phyloP scores from a whole-genome alignment of 2,797 vertebrate genomes.

The Toxotes lorentzi region DNA sequence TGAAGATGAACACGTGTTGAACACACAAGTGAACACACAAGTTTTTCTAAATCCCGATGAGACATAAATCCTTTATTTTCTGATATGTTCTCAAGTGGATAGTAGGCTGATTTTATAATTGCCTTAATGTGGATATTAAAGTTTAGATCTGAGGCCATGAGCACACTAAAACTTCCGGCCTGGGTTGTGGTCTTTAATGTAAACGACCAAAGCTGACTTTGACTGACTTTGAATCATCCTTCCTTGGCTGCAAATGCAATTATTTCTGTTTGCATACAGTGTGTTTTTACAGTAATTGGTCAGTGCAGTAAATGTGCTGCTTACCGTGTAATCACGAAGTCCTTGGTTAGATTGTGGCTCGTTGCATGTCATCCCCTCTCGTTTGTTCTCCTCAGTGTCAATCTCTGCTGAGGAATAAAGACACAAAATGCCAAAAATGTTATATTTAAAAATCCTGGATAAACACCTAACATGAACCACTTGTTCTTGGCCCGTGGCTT shows the following conservation, averaged over 20 bases:
- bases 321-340: neutral
- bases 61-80: neutral
- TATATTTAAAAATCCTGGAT: neutral
- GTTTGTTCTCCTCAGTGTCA: neutral
- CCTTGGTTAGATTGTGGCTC: constrained; percentile 10
- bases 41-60: neutral
- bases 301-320: neutral
- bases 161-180: neutral
- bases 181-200: neutral
- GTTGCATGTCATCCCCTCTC: neutral
- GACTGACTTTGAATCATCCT: neutral
- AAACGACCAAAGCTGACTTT: neutral
- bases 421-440: neutral
- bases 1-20: too few species aligned
- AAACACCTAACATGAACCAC: neutral
- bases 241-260: neutral
- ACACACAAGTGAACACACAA: too few species aligned
- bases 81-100: neutral
- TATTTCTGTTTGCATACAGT: neutral
- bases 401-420: neutral
- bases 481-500: neutral
- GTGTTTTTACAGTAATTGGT: neutral
- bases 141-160: neutral
- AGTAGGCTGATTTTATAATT: neutral
- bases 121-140: neutral